These are phyloP conservation scores for Physocephala rufipes DNA, from an alignment of 2,888 invertebrate species.

Conservation along the genomic window DNA sequence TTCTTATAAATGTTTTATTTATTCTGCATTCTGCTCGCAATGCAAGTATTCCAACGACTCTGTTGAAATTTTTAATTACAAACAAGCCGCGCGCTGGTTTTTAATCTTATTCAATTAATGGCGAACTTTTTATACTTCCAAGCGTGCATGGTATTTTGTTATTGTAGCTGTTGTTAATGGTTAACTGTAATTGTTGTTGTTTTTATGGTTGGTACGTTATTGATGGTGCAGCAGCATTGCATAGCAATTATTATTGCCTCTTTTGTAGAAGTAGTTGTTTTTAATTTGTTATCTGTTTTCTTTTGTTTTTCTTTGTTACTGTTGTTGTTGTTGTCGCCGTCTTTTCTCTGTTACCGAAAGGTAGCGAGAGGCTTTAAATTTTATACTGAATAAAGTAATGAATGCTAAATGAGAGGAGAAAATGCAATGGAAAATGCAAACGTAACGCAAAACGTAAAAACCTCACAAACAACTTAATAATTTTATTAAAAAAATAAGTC, in stretches of 20 bases:
- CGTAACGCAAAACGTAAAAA: too few relatives aligned
- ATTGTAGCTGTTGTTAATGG: too few relatives aligned
- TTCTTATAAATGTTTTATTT: too few relatives aligned
- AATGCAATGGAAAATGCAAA: too few relatives aligned
- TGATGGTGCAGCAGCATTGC: background rate
- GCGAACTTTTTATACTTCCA: background rate
- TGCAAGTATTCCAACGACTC: background rate
- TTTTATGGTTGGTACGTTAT: background rate
- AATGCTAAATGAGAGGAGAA: too few relatives aligned
- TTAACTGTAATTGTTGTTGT: background rate
- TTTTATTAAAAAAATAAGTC: too few relatives aligned
- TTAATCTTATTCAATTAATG: conserved; percentile 12
- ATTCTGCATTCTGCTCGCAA: background rate
- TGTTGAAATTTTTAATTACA: conserved; percentile 16
- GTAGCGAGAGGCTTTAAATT: too few relatives aligned
- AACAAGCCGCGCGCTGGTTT: conserved; percentile 9
- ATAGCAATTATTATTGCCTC: background rate
- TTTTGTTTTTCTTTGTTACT: background rate
- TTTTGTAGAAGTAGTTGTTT: background rate
- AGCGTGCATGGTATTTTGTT: background rate
- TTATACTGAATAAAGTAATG: too few relatives aligned
- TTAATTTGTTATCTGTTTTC: background rate
- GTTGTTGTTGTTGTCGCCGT: background rate
- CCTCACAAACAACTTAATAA: too few relatives aligned
- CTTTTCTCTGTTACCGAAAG: background rate